Evolutionary conservation across 1,140 invertebrate genomes (phyloP).

Genomic region (Vanessa atalanta): DNA sequence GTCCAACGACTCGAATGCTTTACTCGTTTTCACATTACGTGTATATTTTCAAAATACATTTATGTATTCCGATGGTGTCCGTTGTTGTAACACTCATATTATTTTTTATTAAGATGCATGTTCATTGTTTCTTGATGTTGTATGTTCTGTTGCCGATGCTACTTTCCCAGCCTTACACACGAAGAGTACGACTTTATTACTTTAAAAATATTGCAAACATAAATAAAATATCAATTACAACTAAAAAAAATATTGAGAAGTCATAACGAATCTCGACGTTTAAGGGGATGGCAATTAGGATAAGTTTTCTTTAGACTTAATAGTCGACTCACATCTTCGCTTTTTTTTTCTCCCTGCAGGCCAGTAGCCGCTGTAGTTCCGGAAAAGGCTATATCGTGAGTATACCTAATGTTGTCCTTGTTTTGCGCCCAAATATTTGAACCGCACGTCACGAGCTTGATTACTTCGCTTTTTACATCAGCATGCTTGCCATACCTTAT

Average conservation of each 20-base stretch:
- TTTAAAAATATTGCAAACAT: background rate
- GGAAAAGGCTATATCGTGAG: constrained; percentile 94
- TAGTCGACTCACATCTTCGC: constrained; percentile 76
- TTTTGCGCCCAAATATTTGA: constrained; percentile 46
- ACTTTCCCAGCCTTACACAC: constrained; percentile 6
- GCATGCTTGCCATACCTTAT: background rate
- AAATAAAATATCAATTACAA: background rate
- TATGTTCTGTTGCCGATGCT: constrained; percentile 26
- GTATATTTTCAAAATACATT: constrained; percentile 13
- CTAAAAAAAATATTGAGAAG: background rate
- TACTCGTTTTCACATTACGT: constrained; percentile 20
- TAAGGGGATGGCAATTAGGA: constrained; percentile 15
- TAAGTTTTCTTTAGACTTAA: constrained; percentile 29
- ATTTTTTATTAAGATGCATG: constrained; percentile 18
- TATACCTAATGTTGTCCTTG: constrained; percentile 79
- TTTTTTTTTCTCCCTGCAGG: constrained; percentile 84
- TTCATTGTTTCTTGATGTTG: constrained; percentile 12
- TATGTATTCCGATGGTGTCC: constrained; percentile 13
- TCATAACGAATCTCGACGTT: constrained; percentile 10
- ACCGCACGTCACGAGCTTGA: constrained; percentile 44
- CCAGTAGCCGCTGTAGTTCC: constrained; percentile 92
- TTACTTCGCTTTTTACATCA: constrained; percentile 28
- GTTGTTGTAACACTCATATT: constrained; percentile 17
- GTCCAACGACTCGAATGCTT: constrained; percentile 24
- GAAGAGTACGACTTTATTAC: background rate